Base-by-base conservation (phyloP, 2,797 vertebrate species). In the Zalophus californianus region DNA sequence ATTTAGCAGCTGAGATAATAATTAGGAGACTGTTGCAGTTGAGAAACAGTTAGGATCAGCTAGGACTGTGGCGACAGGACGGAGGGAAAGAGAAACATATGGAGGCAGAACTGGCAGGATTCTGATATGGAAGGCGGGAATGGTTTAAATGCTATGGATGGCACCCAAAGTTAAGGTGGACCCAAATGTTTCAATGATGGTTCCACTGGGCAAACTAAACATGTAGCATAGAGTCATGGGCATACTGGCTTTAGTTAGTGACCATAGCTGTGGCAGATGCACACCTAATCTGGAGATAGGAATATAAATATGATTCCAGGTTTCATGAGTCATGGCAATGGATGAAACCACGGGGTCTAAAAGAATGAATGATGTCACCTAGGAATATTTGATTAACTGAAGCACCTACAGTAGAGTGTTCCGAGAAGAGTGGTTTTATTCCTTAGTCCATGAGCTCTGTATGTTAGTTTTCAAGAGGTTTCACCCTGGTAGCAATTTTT, bases 311-410 rank as follows among this genome's bases (percentile, higher is more conserved):
- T 3, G 62, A 75, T n/a, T 15, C 77, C 50, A 25, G 60, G 13
- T 50, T 91, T 93, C 38, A 54, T n/a, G 89, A 75, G 48, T 96
- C 48, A 72, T 32, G 54, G 25, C 38, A 44, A 60, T 21, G 38
- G 35, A 68, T 83, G 44, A 93, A 94, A 54, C 38, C 50, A 86
- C 23, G 14, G 64, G 52, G 44, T 86, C 44, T 95, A 50, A 93
- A 66, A 79, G 66, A 93, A 60, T 29, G 41, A 87, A 72, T 90
- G 41, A 20, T 32, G n/a, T 44, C 14, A 56, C 13, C 23, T 50
- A 23, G 56, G 48, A 97, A 64, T 35, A 95, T 78, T 84, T 83
- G 5, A 75, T 96, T 60, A 92, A 91, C n/a, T 89, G n/a, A 96
- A 91, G 50, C 29, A 73, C 35, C 78, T 84, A 83, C 7, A 68